Percentiles rank a stretch among this genome's conserved stretches.
These are phyloP conservation scores for Neostethus bicornis DNA, from an alignment of 2,797 vertebrate genomes.

Conservation along the genomic window DNA sequence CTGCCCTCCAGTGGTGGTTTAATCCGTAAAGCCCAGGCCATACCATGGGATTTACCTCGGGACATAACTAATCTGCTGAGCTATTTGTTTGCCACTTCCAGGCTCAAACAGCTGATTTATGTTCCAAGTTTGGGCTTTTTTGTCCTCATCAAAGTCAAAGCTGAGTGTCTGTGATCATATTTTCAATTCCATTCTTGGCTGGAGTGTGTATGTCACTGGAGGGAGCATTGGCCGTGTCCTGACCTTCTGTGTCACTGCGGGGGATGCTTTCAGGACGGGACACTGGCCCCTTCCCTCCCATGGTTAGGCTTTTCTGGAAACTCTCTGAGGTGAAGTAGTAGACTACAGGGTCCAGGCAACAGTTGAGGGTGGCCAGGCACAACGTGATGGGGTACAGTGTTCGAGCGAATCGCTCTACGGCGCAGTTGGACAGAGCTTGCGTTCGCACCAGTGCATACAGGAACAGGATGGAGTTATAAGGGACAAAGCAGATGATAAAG, in stretches of 20 bases:
- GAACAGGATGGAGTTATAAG: conserved; percentile 97
- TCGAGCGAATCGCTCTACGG: conserved; percentile 90
- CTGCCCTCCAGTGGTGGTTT: conserved; percentile 55
- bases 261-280: conserved; percentile 86
- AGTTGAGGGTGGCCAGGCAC: conserved; percentile 93
- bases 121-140: conserved; percentile 37
- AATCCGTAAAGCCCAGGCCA: conserved; percentile 71
- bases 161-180: conserved; percentile 83
- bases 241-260: conserved; percentile 80
- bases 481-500: conserved; percentile 97
- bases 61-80: conserved; percentile 75
- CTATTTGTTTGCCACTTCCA: conserved; percentile 71
- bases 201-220: conserved; percentile 58
- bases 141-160: conserved; percentile 61
- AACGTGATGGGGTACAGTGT: conserved; percentile 95
- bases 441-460: conserved; percentile 94
- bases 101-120: conserved; percentile 63
- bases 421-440: conserved; percentile 90
- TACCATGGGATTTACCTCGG: conserved; percentile 69
- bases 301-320: conserved; percentile 95
- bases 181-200: conserved; percentile 86
- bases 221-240: conserved; percentile 55
- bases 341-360: conserved; percentile 96
- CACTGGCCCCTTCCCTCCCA: conserved; percentile 81
- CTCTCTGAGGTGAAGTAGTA: conserved; percentile 98